Evolutionary conservation across 2,113 vertebrate species (phyloP), one percentile per base, ranked within the genome.

Genomic region (Marmota monax): DNA sequence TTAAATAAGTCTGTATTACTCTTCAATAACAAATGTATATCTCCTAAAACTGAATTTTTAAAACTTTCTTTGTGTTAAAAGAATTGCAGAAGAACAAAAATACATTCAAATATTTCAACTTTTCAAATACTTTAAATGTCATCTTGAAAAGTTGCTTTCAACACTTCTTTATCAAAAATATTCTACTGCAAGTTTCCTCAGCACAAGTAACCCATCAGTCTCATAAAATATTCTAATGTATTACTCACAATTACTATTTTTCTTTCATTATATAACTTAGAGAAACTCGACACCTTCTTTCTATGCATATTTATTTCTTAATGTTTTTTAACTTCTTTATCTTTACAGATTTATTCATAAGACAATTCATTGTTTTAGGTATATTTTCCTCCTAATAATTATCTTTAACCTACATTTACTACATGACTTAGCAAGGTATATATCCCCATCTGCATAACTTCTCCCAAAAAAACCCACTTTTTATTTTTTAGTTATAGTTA

Each of bases 301-400:
- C 39, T 78, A 13, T 69, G 16, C 56, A 56, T 67, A 94, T 80
- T 74, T 20, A 92, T 92, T 94, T 88, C 25, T 95, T 67, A 42
- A 88, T 34, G 48, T 84, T 93, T 78, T 90, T 78, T 65, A 92
- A 85, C 37, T 22, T 82, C 88, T 95, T 97, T 70, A 42, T 72
- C 17, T 76, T 82, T 83, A 95, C 12, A 87, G 20, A 76, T 76
- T 79, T 79, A 88, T 42, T 92, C 76, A 48, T 74, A 79, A 83
- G 45, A 63, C 53, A 80, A 78, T 80, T 77, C 34, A 86, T 34
- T 94, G 61, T 84, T 94, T 80, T 80, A 78, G n/a, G 67, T 56
- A 85, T 5, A 90, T 42, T 95, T 97, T 69, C 53, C 48, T 72
- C 22, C 58, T 88, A 73, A 97, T 14, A 90, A 34, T 29, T 29